Evolutionary conservation across 30 jellyfish, hydroid and myxozoan genomes (phyloP).

Genomic region (Morbakka virulenta): DNA sequence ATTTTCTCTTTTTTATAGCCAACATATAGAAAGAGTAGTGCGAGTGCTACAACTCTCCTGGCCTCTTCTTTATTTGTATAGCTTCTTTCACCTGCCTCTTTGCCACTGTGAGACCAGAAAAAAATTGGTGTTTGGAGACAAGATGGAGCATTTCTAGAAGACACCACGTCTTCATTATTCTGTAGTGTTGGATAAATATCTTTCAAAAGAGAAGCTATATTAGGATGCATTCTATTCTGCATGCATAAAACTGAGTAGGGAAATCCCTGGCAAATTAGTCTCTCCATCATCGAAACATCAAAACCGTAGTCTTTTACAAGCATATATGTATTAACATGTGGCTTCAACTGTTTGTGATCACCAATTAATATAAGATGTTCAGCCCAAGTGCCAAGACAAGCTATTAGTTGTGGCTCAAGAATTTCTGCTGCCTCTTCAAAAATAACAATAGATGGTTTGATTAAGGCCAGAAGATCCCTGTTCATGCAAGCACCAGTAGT

Average conservation of each 20-base stretch:
- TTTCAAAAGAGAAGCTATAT: conserved; percentile 46
- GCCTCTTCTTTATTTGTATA: conserved; percentile 56
- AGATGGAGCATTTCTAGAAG: conserved; percentile 21
- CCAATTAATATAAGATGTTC: conserved; percentile 69
- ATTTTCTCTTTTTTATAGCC: conserved; percentile 40
- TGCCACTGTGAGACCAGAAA: conserved; percentile 58
- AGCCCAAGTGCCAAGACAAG: conserved; percentile 57
- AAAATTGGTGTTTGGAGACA: conserved; percentile 19
- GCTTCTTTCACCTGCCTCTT: conserved; percentile 45
- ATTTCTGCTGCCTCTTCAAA: conserved; percentile 87
- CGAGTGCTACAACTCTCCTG: conserved; percentile 40
- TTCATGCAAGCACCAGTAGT: conserved; percentile 74
- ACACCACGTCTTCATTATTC: conserved; percentile 38
- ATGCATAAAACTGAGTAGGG: conserved; percentile 15
- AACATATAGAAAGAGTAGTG: conserved; percentile 37
- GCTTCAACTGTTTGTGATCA: conserved; percentile 71
- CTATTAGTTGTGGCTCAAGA: conserved; percentile 63
- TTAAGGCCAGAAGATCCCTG: conserved; percentile 22
- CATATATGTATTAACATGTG: conserved; percentile 50
- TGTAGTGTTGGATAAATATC: conserved; percentile 59
- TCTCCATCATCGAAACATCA: conserved; percentile 73
- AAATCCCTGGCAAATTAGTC: conserved; percentile 31
- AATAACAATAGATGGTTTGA: conserved; percentile 53
- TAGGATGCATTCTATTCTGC: conserved; percentile 75
- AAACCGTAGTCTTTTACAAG: conserved; percentile 49